Evolutionary conservation across 2,113 vertebrate species (phyloP).

Genomic region (Hippoglossus stenolepis): DNA sequence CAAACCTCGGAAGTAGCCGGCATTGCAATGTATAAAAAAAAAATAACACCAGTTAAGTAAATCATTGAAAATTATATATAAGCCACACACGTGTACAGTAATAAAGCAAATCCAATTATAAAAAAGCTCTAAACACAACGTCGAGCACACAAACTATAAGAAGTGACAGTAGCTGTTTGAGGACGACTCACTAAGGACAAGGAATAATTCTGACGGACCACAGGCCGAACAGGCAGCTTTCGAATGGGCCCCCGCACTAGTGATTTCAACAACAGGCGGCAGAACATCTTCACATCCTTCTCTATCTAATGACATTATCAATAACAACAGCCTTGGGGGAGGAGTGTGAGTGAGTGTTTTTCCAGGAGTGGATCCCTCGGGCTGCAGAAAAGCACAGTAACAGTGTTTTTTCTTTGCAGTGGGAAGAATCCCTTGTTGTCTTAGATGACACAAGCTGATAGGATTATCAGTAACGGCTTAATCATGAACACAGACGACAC

Average conservation of each 20-base stretch:
- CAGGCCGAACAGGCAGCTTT: no score
- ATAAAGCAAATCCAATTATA: no score
- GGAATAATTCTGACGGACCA: not conserved
- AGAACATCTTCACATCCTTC: slow-evolving; percentile 31
- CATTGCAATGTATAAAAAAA: no score
- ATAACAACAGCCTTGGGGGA: slow-evolving; percentile 15
- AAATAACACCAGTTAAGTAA: no score
- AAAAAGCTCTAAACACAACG: no score
- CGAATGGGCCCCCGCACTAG: no score
- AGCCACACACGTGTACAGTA: no score
- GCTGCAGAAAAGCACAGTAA: slow-evolving; percentile 23
- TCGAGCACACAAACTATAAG: no score
- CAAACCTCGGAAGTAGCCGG: no score
- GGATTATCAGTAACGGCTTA: slow-evolving; percentile 62
- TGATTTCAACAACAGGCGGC: slow-evolving; percentile 14
- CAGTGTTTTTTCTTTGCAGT: slow-evolving; percentile 28
- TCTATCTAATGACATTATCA: slow-evolving; percentile 51
- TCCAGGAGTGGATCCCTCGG: slow-evolving; percentile 23
- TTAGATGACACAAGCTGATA: slow-evolving; percentile 63
- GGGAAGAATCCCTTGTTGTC: slow-evolving; percentile 26
- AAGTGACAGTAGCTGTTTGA: no score
- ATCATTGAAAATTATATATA: no score
- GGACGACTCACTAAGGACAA: no score
- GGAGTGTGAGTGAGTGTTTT: slow-evolving; percentile 17
- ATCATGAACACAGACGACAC: slow-evolving; percentile 39